phyloP scores from a whole-genome alignment of 1,140 invertebrate genomes.

The Rhagoletis zephyria region DNA sequence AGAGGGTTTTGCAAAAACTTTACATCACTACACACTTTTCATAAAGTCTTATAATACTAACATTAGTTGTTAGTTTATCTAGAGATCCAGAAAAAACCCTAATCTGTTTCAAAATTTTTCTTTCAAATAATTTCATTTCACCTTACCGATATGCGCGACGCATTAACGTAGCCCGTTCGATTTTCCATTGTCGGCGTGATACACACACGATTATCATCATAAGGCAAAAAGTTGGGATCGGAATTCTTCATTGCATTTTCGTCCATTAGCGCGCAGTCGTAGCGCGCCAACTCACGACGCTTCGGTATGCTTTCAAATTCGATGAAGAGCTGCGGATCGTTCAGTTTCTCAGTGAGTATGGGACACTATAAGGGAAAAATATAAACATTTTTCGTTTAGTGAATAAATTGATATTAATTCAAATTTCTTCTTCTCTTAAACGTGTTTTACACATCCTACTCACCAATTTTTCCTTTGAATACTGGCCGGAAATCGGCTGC shows the following conservation, averaged over 20 bases:
- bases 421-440: no score
- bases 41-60: no score
- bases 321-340: slow-evolving; percentile 85
- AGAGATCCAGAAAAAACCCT: no score
- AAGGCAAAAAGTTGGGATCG: slow-evolving; percentile 84
- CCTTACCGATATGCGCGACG: slow-evolving; percentile 86
- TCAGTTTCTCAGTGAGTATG: slow-evolving; percentile 85
- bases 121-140: not conserved
- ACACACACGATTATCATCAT: slow-evolving; percentile 88
- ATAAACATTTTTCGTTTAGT: no score
- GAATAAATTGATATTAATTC: no score
- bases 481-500: slow-evolving; percentile 80
- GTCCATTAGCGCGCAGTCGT: slow-evolving; percentile 69
- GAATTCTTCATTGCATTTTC: slow-evolving; percentile 71
- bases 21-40: no score
- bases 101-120: not conserved
- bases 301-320: slow-evolving; percentile 91
- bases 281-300: slow-evolving; percentile 77
- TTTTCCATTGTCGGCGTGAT: slow-evolving; percentile 85
- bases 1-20: no score
- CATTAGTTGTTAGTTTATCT: no score
- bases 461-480: slow-evolving; percentile 85
- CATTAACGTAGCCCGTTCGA: slow-evolving; percentile 90
- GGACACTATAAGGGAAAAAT: slow-evolving; percentile 78
- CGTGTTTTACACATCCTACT: slow-evolving; percentile 57